A percentile compares a stretch with the other conserved stretches of the same genome.
phyloP scores from a whole-genome alignment of 1,140 invertebrate genomes.

The Cephus cinctus region DNA sequence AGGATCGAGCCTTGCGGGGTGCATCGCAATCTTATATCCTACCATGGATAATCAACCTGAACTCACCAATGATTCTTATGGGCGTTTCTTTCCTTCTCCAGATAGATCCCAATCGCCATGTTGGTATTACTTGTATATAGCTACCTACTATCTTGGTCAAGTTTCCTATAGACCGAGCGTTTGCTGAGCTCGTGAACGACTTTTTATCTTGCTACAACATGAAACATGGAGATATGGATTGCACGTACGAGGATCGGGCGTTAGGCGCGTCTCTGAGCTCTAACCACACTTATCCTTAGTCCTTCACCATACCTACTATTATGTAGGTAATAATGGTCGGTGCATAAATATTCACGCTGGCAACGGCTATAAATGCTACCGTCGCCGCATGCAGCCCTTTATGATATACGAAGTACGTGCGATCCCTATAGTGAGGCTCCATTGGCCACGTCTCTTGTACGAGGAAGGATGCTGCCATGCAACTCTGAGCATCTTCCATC shows the following conservation, averaged over 20 bases:
- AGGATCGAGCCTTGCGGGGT: constrained; percentile 37
- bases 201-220: too few species aligned
- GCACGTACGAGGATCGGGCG: too few species aligned
- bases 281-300: constrained; percentile 32
- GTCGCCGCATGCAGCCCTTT: constrained; percentile 28
- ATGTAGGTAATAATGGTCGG: constrained; percentile 50
- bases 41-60: constrained; percentile 17
- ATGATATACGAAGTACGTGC: constrained; percentile 6
- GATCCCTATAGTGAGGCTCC: too few species aligned
- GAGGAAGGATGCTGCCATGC: too few species aligned
- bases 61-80: constrained; percentile 14
- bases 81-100: constrained; percentile 35
- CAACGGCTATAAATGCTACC: constrained; percentile 51
- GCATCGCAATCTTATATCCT: constrained; percentile 14
- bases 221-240: too few species aligned
- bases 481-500: too few species aligned
- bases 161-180: too few species aligned
- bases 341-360: constrained; percentile 55
- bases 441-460: too few species aligned
- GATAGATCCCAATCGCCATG: constrained; percentile 29
- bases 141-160: too few species aligned
- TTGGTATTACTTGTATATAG: too few species aligned
- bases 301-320: constrained; percentile 40
- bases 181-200: too few species aligned
- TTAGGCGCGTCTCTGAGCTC: too few species aligned